Percentiles rank a stretch among this genome's conserved stretches.
Conservation (phyloP, 2,113 vertebrate species). For the Megaceryle maxima region DNA sequence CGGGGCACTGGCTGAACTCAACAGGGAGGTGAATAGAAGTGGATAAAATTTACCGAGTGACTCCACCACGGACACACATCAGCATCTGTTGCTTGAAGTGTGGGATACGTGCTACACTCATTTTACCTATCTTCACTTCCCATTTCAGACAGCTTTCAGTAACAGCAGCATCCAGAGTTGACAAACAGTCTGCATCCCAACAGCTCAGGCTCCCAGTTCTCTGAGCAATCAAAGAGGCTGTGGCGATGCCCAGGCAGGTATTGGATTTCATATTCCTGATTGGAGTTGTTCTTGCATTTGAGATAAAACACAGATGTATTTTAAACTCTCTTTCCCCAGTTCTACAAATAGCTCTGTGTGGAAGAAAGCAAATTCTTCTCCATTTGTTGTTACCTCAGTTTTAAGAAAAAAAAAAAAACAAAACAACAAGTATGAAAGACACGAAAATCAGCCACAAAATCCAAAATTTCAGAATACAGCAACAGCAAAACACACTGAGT, state of each 20-base stretch:
- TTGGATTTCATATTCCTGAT: accelerated
- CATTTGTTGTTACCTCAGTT: not conserved
- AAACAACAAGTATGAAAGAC: not conserved
- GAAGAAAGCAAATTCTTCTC: not conserved
- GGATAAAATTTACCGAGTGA: not conserved
- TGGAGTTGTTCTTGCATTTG: not conserved
- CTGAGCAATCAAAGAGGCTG: not conserved
- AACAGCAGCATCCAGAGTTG: not conserved
- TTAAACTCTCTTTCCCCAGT: not conserved
- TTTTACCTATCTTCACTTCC: not conserved
- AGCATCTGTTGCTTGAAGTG: not conserved
- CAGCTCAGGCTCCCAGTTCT: not conserved
- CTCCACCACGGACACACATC: not conserved
- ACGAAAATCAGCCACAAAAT: not conserved
- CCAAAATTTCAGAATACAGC: not conserved
- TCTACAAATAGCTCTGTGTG: not conserved
- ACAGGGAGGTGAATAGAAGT: not conserved
- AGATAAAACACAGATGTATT: not conserved
- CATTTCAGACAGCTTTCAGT: not conserved
- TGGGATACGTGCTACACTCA: not conserved
- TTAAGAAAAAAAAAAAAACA: not conserved
- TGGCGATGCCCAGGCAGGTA: not conserved
- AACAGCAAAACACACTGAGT: not conserved
- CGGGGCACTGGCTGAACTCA: constrained; percentile 35
- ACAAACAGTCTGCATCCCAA: not conserved